These are phyloP conservation scores for Microtus californicus DNA, from an alignment of 2,797 vertebrate genomes.

Conservation along the genomic window DNA sequence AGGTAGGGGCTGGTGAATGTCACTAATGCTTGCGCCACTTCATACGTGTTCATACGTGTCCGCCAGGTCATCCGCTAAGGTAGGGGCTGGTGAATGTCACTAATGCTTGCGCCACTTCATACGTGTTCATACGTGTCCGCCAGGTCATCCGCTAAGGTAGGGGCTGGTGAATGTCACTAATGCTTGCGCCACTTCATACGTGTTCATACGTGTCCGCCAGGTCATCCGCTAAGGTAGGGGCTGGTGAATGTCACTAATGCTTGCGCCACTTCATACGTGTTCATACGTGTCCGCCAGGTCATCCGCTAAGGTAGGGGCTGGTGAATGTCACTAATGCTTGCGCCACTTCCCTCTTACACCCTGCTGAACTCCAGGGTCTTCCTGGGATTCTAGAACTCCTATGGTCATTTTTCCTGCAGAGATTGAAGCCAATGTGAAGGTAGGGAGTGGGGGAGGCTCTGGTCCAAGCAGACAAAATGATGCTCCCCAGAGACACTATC, in stretches of 20 bases:
- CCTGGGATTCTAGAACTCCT: neutral
- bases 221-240: neutral
- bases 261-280: too few relatives aligned
- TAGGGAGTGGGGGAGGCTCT: neutral
- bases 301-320: neutral
- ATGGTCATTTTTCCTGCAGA: neutral
- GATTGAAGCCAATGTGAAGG: neutral
- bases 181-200: too few relatives aligned
- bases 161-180: too few relatives aligned
- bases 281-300: neutral
- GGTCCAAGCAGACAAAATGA: neutral
- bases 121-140: too few relatives aligned
- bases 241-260: too few relatives aligned
- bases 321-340: neutral
- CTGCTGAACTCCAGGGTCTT: neutral
- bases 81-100: neutral
- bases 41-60: too few relatives aligned
- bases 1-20: neutral
- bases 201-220: neutral
- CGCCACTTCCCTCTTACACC: neutral
- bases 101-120: neutral
- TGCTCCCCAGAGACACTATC: neutral
- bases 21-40: neutral
- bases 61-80: too few relatives aligned
- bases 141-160: too few relatives aligned